phyloP scores from a whole-genome alignment of 2,888 invertebrate genomes.

The Xestobium rufovillosum region DNA sequence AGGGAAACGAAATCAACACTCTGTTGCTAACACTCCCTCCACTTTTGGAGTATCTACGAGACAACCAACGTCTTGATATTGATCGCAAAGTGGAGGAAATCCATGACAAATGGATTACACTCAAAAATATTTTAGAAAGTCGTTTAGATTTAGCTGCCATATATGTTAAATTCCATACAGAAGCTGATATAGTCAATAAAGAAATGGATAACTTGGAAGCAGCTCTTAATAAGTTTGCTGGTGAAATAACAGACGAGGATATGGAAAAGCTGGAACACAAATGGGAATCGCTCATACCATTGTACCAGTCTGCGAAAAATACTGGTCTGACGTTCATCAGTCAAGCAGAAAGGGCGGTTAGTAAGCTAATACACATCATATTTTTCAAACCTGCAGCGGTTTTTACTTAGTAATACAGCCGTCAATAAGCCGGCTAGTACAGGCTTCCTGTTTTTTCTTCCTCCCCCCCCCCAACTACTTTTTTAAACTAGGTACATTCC shows the following conservation, averaged over 20 bases:
- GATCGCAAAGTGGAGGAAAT: slow-evolving; percentile 56
- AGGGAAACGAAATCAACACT: slow-evolving; percentile 60
- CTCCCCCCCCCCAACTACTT: too few relatives aligned
- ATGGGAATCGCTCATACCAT: slow-evolving; percentile 57
- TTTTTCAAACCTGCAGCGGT: too few relatives aligned
- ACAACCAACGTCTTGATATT: slow-evolving; percentile 55
- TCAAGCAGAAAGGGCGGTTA: slow-evolving; percentile 49
- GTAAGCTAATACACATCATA: too few relatives aligned
- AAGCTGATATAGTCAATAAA: slow-evolving; percentile 56
- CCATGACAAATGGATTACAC: slow-evolving; percentile 55
- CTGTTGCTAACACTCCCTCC: slow-evolving; percentile 55
- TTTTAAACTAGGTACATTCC: too few relatives aligned
- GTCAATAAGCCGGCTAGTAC: too few relatives aligned
- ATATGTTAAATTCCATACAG: slow-evolving; percentile 66
- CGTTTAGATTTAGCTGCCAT: slow-evolving; percentile 59
- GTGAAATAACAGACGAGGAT: slow-evolving; percentile 46
- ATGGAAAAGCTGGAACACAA: slow-evolving; percentile 52
- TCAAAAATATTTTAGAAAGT: slow-evolving; percentile 52
- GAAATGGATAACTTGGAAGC: slow-evolving; percentile 60
- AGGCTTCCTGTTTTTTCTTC: too few relatives aligned
- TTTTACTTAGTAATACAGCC: too few relatives aligned
- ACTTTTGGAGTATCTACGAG: slow-evolving; percentile 56
- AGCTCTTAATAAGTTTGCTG: slow-evolving; percentile 45
- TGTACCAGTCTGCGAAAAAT: slow-evolving; percentile 58
- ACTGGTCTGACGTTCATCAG: slow-evolving; percentile 61